Evolutionary conservation across 1,140 invertebrate genomes (phyloP), one percentile per base, ranked within the genome.

Genomic region (Dermatophagoides farinae): DNA sequence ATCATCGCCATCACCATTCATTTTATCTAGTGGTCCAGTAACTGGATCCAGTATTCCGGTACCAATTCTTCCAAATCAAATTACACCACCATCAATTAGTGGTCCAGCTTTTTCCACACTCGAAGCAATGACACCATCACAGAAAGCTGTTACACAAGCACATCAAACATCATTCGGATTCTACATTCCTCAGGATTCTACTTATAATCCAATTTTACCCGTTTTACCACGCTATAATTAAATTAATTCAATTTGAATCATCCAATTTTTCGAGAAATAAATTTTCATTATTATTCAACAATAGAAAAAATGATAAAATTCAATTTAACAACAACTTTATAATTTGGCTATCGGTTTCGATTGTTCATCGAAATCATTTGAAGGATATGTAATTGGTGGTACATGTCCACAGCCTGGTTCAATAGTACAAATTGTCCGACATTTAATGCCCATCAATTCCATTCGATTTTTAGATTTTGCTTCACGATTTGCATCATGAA

Each of bases 331-430:
- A 22, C 12, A 18, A 50, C 47, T 10, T 50, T 20, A 50, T 25
- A 50, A 50, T 25, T 20, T 50, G 18, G 47, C 10, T 25, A 18
- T 50, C 11, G 23, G 23, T 22, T 50, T 25, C 16, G 20, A 18
- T 25, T 50, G 41, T 43, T 43, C 41, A 16, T 43, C n/a, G 12
- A 18, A 18, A 18, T 50, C 47, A 50, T 50, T 12, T 6, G 10
- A 44, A 31, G 31, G 31, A 31, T 31, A 31, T 20, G 47, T 50
- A 50, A 50, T 50, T 25, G 47, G 47, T 20, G 47, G 39, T 8
- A 67, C 43, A 49, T 68, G 67, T 43, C 68, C 67, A 61, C 67
- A 67, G 37, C 61, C 18, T 18, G 63, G 64, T 50, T 63, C 60
- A 38, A 65, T 53, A 54, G 67, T 67, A 41, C 63, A 64, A n/a